Conservation (phyloP, 2,113 vertebrate species). For the Aix galericulata region DNA sequence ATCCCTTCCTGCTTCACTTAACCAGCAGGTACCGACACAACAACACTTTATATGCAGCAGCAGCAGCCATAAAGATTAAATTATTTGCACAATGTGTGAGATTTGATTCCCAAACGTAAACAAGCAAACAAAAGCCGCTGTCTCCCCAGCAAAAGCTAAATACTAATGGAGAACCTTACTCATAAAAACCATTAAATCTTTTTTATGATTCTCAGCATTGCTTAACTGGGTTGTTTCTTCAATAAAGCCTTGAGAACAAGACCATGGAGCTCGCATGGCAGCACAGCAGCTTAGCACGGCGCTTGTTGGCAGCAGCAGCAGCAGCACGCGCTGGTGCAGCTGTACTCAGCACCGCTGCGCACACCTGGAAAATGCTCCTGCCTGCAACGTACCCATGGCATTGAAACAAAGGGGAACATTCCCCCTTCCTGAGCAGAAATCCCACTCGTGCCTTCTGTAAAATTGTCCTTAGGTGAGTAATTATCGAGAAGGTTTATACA, state of each 20-base stretch:
- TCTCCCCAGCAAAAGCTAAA: slow-evolving; percentile 1
- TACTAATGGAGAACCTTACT: neutral
- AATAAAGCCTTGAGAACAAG: slow-evolving; percentile 39
- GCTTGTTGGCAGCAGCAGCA: neutral
- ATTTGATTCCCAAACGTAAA: slow-evolving; percentile 48
- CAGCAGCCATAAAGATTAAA: slow-evolving; percentile 53
- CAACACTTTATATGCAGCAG: slow-evolving; percentile 23
- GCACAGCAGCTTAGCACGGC: neutral
- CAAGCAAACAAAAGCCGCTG: neutral
- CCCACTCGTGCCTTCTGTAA: neutral
- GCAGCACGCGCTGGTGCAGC: neutral
- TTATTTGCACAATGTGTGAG: slow-evolving; percentile 39
- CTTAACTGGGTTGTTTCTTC: slow-evolving; percentile 65
- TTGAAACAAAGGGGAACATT: neutral
- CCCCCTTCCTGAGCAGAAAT: neutral
- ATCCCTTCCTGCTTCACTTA: neutral
- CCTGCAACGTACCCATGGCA: neutral
- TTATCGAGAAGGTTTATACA: neutral
- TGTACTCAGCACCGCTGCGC: neutral
- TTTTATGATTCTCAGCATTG: slow-evolving; percentile 57
- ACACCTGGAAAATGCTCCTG: neutral
- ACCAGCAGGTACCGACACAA: slow-evolving; percentile 32
- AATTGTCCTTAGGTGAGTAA: neutral
- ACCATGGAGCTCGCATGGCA: slow-evolving; percentile 11
- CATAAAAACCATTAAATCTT: slow-evolving; percentile 31